Evolutionary conservation across 2,113 vertebrate genomes (phyloP).

Genomic region (Varanus komodoensis): DNA sequence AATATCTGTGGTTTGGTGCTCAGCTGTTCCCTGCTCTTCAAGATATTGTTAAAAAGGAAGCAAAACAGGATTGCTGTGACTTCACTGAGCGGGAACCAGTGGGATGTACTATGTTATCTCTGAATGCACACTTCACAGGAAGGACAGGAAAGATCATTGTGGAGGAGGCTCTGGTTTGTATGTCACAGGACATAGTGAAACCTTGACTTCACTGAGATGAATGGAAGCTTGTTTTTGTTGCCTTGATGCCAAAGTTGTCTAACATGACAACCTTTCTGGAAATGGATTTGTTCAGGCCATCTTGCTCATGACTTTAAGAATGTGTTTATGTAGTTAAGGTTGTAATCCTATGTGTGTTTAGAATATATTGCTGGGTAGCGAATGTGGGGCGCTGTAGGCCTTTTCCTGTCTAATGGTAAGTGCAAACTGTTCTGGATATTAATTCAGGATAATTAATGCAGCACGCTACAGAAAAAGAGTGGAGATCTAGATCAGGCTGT

Average conservation of each 20-base stretch:
- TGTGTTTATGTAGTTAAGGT: neutral
- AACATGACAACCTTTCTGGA: too few relatives aligned
- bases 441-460: neutral
- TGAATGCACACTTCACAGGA: too few relatives aligned
- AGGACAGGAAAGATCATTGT: too few relatives aligned
- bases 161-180: too few relatives aligned
- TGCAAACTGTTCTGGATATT: neutral
- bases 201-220: neutral
- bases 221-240: neutral
- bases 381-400: too few relatives aligned
- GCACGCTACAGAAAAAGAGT: neutral
- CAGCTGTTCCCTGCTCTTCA: constrained; percentile 14
- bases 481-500: neutral
- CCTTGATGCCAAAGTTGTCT: too few relatives aligned
- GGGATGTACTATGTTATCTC: too few relatives aligned
- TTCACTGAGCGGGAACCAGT: neutral
- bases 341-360: too few relatives aligned
- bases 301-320: neutral
- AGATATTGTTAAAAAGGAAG: neutral
- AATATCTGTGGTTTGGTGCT: constrained; percentile 39
- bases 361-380: too few relatives aligned
- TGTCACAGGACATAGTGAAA: too few relatives aligned
- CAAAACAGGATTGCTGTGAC: neutral
- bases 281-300: neutral
- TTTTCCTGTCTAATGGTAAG: neutral